Conservation (phyloP, 2,797 vertebrate genomes). For the Coranthus polyacanthus region DNA sequence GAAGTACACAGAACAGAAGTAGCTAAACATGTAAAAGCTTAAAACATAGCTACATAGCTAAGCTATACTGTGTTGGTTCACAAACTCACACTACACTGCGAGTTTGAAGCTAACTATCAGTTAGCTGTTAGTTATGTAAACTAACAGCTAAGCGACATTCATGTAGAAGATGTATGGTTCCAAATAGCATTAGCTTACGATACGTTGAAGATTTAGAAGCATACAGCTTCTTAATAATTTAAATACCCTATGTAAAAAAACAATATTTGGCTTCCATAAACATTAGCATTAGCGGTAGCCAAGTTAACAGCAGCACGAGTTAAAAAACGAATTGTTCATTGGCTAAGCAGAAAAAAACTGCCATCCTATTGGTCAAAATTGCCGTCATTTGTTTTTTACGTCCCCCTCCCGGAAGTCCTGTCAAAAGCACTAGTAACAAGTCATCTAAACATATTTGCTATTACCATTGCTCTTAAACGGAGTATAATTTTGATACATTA, state of each 20-base stretch:
- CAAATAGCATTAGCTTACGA: rapidly evolving
- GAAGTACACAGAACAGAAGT: too few species aligned
- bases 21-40: not conserved
- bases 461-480: not conserved
- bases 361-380: constrained; percentile 56
- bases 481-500: not conserved
- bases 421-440: constrained; percentile 10
- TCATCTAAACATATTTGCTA: constrained; percentile 1
- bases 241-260: not conserved
- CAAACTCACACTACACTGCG: too few species aligned
- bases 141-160: too few species aligned
- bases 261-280: not conserved
- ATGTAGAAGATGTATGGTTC: not conserved
- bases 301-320: not conserved
- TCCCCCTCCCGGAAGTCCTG: constrained; percentile 60
- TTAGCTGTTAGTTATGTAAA: too few species aligned
- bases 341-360: constrained; percentile 18
- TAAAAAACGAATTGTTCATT: constrained; percentile 48
- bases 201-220: not conserved
- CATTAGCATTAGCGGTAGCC: constrained; percentile 57
- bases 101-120: constrained; percentile 1
- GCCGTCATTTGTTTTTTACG: constrained; percentile 24
- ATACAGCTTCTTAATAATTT: not conserved
- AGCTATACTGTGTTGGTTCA: not conserved
- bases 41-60: not conserved